Percentiles rank a stretch among this genome's conserved stretches.
Evolutionary conservation across 2,888 invertebrate genomes (phyloP).

Genomic region (Acanthosepion esculentum): DNA sequence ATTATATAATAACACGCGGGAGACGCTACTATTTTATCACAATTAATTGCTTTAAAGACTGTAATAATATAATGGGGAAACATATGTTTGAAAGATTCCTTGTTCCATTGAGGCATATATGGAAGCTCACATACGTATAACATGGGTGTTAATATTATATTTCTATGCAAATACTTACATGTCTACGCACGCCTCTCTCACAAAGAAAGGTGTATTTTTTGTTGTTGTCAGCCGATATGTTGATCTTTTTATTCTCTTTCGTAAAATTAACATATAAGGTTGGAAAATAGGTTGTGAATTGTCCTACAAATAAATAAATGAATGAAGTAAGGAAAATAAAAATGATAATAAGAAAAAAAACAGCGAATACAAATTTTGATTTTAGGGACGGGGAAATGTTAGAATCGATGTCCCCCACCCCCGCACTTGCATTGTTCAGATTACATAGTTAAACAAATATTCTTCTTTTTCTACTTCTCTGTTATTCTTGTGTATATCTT

Average conservation of each 20-base stretch:
- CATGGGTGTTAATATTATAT: background rate
- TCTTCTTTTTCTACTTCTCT: background rate
- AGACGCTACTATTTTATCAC: background rate
- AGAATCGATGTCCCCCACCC: background rate
- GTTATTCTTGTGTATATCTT: background rate
- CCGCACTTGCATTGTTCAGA: background rate
- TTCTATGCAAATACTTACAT: background rate
- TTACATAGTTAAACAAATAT: background rate
- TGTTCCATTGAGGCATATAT: constrained; percentile 16
- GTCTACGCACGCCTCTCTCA: background rate
- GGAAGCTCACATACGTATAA: constrained; percentile 14
- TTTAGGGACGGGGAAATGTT: background rate
- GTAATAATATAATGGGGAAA: constrained; percentile 18
- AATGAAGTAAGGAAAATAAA: background rate
- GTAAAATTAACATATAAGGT: too few relatives aligned
- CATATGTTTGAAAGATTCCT: background rate
- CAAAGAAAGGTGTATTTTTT: background rate
- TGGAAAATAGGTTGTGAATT: background rate
- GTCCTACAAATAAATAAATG: background rate
- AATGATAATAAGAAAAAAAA: background rate
- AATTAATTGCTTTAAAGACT: constrained; percentile 22
- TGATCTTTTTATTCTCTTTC: too few relatives aligned
- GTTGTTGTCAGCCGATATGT: background rate
- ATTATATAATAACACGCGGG: constrained; percentile 8
- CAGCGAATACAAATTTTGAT: background rate